Conservation (phyloP, 1,140 invertebrate species). For the Drosophila setifemur region DNA sequence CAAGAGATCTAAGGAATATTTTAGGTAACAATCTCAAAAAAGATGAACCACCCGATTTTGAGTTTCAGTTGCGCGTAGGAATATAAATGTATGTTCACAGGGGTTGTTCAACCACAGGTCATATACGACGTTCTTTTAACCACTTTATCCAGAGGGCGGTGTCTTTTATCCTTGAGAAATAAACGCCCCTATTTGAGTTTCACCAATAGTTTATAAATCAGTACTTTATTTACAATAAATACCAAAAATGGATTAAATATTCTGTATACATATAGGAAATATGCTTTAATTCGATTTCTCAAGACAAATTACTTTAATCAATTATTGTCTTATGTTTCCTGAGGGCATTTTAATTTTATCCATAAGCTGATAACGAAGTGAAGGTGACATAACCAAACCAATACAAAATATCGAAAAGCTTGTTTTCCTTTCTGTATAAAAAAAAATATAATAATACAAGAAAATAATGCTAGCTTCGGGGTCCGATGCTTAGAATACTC, state of each 20-base stretch:
- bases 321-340: too few species aligned
- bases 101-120: constrained; percentile 46
- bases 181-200: constrained; percentile 35
- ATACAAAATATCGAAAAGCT: too few species aligned
- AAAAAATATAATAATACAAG: too few species aligned
- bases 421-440: too few species aligned
- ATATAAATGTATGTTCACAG: constrained; percentile 8
- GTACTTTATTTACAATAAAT: constrained; percentile 32
- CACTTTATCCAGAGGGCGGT: constrained; percentile 30
- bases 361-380: too few species aligned
- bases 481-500: too few species aligned
- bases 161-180: constrained; percentile 31
- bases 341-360: neutral
- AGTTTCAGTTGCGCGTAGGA: neutral
- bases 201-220: constrained; percentile 60
- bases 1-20: constrained; percentile 42
- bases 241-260: constrained; percentile 13
- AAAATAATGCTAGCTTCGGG: too few species aligned
- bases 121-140: constrained; percentile 36
- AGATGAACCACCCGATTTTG: constrained; percentile 13
- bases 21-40: constrained; percentile 28
- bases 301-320: too few species aligned
- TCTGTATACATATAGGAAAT: too few species aligned
- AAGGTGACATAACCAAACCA: too few species aligned
- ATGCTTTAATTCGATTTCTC: too few species aligned